These are phyloP conservation scores for Chrysomallon squamiferum DNA, from an alignment of 1,140 invertebrate species.

Conservation along the genomic window DNA sequence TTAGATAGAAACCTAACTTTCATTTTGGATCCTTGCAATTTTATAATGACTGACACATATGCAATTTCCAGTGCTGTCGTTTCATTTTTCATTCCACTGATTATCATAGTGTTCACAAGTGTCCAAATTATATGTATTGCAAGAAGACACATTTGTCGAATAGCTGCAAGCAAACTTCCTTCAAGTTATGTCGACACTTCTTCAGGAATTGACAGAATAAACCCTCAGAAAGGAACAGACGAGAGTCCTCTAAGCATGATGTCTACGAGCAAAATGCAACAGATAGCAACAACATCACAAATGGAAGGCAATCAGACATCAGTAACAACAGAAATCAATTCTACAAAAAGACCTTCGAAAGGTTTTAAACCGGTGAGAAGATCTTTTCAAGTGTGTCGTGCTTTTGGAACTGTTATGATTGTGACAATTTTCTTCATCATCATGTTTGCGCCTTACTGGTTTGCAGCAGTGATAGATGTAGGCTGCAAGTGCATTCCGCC, in stretches of 20 bases:
- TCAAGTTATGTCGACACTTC: too few relatives aligned
- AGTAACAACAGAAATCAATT: too few relatives aligned
- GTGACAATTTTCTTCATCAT: constrained; percentile 30
- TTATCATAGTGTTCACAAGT: constrained; percentile 30
- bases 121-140: constrained; percentile 29
- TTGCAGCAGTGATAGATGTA: constrained; percentile 27
- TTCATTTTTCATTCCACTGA: constrained; percentile 29
- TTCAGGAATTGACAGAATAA: too few relatives aligned
- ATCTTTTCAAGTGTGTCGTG: neutral
- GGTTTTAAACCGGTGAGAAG: too few relatives aligned
- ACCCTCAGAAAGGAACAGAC: too few relatives aligned
- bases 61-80: constrained; percentile 21
- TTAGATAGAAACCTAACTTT: constrained; percentile 15
- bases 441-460: constrained; percentile 39
- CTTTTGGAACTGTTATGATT: constrained; percentile 32
- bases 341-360: too few relatives aligned
- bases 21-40: constrained; percentile 21
- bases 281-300: too few relatives aligned
- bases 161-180: neutral
- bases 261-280: too few relatives aligned
- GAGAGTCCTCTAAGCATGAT: too few relatives aligned
- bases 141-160: constrained; percentile 22
- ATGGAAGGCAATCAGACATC: too few relatives aligned
- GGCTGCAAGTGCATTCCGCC: constrained; percentile 27
- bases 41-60: constrained; percentile 26